Base-by-base conservation (phyloP, 23 tunicate genomes). In the Corella eumyota region DNA sequence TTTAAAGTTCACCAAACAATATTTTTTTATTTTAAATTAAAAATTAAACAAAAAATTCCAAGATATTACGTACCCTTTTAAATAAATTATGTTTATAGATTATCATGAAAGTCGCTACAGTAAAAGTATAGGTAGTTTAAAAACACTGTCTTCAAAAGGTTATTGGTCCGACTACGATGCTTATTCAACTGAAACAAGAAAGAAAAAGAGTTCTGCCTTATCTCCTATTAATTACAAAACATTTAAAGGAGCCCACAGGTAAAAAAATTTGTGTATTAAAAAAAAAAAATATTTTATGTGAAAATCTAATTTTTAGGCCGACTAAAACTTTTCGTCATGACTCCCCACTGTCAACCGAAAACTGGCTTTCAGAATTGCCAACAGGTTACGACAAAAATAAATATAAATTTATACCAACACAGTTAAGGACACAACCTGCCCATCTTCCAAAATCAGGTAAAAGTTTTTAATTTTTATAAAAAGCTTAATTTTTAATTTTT, bases 121-220 rank as follows among this genome's bases (percentile, higher is more conserved):
- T n/a, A n/a, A n/a, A n/a, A n/a, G n/a, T n/a, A n/a, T n/a, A 5
- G 70, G 55, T 0, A 47, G 94, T 30, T 40, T 84, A 36, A 84
- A 75, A 69, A 75, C 82, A 29, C 92, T 81, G 17, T 70, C 83
- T 15, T n/a, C n/a, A n/a, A 69, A 64, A 56, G 94, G 94, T 15
- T 84, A 84, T 50, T 84, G 94, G 94, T 75, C 83, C 13, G 94
- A 84, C 54, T 69, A 84, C 44, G 83, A 84, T 32, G 58, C 61
- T 22, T 38, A 52, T 56, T 48, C 67, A 32, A 30, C 7, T 7
- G 25, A 65, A 38, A 55, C 58, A 32, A 59, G 56, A 6, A 45
- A 46, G 40, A 84, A 84, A 54, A 73, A 68, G 30, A 50, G 47
- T 4, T 49, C 56, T 0, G 49, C 58, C 2, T 17, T 82, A 32